Base-by-base conservation (phyloP, 2,113 vertebrate genomes). In the Elephas maximus region DNA sequence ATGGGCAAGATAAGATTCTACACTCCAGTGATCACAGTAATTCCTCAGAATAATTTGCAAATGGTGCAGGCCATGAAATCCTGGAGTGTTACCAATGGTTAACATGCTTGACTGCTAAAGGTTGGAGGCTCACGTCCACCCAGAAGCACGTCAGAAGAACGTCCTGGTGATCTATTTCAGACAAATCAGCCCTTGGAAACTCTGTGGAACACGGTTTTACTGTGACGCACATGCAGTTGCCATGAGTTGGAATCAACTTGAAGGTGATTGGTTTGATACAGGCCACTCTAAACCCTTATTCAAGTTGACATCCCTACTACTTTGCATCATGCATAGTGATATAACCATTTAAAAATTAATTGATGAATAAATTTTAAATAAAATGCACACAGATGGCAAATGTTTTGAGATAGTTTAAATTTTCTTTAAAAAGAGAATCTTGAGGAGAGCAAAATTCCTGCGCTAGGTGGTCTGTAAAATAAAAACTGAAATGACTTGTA, bases 401-500 rank as follows among this genome's bases (percentile, higher is more conserved):
- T n/a, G 41, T 20, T 14, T 77, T 67, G 94, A 30, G 37, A 69
- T 33, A 26, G 14, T 57, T 83, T 53, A 30, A 71, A 78, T 44
- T 71, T 96, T 65, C 12, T 67, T 65, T 73, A 3, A 78, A 78
- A 18, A 57, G 37, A 44, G 5, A 76, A 4, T 6, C 18, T 81
- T 18, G 1, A 78, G 21, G 51, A 76, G 7, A 93, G 37, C 12
- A 62, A 82, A 90, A 57, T 81, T 65, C 51, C 21, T 51, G 2
- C 51, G 81, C 45, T 86, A 30, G 18, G 53, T 90, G 87, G 57
- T 83, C 85, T 91, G 6, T 63, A 48, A 95, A 82, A 76, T 67
- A 37, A 91, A 96, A 97, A 76, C 9, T 87, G 82, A 87, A 97
- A 8, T 60, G 45, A 67, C 23, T 93, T 67, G 0, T 12, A 91